Evolutionary conservation across 2,113 vertebrate species (phyloP).

Genomic region (Alces alces): DNA sequence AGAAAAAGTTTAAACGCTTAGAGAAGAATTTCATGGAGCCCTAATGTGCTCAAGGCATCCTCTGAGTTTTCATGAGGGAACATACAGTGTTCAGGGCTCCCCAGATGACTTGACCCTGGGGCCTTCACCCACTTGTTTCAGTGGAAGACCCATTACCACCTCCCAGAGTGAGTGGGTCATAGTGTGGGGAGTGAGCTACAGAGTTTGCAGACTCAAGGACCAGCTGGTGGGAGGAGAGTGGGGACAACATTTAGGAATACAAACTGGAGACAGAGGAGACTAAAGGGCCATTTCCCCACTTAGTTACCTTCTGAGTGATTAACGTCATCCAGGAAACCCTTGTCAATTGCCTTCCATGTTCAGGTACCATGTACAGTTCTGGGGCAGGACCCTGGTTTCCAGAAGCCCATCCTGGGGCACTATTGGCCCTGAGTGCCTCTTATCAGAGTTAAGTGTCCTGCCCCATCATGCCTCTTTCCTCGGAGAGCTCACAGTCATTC

Average conservation of each 20-base stretch:
- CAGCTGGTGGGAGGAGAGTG: background rate
- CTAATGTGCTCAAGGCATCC: accelerated
- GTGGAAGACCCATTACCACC: background rate
- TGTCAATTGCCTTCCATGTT: background rate
- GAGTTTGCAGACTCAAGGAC: background rate
- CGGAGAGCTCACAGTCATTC: background rate
- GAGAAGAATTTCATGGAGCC: background rate
- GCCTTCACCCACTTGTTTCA: background rate
- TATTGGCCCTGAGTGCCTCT: background rate
- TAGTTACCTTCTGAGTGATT: background rate
- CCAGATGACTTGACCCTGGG: background rate
- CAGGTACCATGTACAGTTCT: background rate
- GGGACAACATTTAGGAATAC: background rate
- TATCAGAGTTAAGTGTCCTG: background rate
- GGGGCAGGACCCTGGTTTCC: background rate
- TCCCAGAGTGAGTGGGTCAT: background rate
- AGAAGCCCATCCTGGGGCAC: background rate
- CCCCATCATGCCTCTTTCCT: background rate
- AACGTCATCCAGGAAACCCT: background rate
- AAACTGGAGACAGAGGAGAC: background rate
- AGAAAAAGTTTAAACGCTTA: background rate
- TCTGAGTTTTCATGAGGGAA: background rate
- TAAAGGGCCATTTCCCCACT: too few relatives aligned
- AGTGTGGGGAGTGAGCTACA: background rate
- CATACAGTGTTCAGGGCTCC: background rate